A percentile compares a stretch with the other conserved stretches of the same genome.
These are phyloP conservation scores for Phoeniculus purpureus DNA, from an alignment of 2,797 vertebrate species.

Conservation along the genomic window DNA sequence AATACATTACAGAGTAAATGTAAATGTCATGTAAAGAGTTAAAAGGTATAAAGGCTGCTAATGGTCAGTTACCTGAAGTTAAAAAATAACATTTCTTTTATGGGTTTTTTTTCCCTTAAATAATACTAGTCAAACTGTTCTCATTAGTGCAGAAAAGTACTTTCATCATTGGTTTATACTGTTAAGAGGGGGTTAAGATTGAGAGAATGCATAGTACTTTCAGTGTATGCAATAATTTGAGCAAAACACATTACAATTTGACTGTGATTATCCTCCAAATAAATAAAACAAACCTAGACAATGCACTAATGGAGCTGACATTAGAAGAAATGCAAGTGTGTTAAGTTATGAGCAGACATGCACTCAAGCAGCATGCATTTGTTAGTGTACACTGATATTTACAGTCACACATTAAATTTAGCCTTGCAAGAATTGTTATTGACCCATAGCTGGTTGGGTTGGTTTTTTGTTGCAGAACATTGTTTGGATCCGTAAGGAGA, in stretches of 20 bases:
- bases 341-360: not conserved
- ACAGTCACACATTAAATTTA: not conserved
- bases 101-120: not conserved
- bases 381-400: not conserved
- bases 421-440: not conserved
- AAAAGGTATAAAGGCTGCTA: not conserved
- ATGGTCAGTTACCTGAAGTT: not conserved
- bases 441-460: not conserved
- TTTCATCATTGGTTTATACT: not conserved
- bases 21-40: not conserved
- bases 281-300: not conserved
- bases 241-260: not conserved
- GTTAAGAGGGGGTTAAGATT: not conserved
- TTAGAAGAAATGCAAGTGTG: not conserved
- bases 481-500: not conserved
- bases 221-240: not conserved
- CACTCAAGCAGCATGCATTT: not conserved
- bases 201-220: slow-evolving; percentile 7
- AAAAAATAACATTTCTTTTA: not conserved
- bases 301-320: not conserved
- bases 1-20: not conserved
- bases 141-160: not conserved
- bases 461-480: not conserved
- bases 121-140: not conserved
- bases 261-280: not conserved